Evolutionary conservation across 2,113 vertebrate species (phyloP), one percentile per base, ranked within the genome.

Genomic region (Anthoscopus minutus): DNA sequence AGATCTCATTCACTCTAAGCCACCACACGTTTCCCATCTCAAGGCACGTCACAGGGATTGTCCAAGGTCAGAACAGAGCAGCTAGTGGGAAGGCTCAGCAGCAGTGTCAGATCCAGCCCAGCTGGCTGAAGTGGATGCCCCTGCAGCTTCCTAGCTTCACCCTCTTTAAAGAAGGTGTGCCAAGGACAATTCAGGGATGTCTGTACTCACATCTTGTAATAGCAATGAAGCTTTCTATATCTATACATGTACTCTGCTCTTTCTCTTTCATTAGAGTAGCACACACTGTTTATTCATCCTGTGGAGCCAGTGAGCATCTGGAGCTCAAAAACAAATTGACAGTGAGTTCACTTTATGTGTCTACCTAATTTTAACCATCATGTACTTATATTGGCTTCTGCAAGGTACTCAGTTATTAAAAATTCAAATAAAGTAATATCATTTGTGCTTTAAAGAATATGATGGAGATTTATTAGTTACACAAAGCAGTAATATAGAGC

Each of bases 391-490:
- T 27, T 47, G 66, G 30, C 30, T 86, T 91, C 80, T 89, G 47
- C 47, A 88, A 89, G 62, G 51, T 89, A 35, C 21, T 73, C 51
- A 31, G 62, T 81, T 81, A 85, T 91, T 92, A 89, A 91, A 94
- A 91, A 89, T 94, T 85, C 78, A 83, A 86, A 92, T 38, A 45
- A 70, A 88, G 53, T 92, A 1, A 1, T 54, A 74, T 42, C 50
- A 67, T 9, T 88, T 31, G 56, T 81, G 47, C 25, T 89, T 89
- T 94, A 80, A 89, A 88, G 47, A 76, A 69, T 70, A 89, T 54
- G 47, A 56, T 17, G 31, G 67, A 89, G 85, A 73, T 27, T 31
- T 48, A 88, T 6, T 47, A 92, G 74, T 78, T 86, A 62, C 76
- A 94, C 42, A 83, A 73, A 89, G 62, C 24, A 48, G n/a, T n/a